A percentile compares a stretch with the other conserved stretches of the same genome.
These are phyloP conservation scores for Xerus rutilus DNA, from an alignment of 2,797 vertebrate species.

Conservation along the genomic window DNA sequence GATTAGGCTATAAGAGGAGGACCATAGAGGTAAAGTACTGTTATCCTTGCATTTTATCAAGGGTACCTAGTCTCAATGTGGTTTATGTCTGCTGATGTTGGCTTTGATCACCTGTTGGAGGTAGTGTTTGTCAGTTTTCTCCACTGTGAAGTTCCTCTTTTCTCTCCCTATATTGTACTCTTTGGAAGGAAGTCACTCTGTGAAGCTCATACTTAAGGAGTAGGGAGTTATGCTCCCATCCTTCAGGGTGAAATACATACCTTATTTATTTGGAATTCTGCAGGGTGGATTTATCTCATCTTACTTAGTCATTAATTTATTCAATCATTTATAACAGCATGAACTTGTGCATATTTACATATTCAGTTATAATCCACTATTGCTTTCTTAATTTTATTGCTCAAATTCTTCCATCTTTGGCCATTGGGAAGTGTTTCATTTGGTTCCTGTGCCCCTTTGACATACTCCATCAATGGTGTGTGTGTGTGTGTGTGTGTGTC, in stretches of 20 bases:
- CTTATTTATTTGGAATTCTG: neutral
- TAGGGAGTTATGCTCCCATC: too few relatives aligned
- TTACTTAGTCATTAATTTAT: too few relatives aligned
- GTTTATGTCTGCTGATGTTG: neutral
- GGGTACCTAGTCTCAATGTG: neutral
- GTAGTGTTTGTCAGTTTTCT: neutral
- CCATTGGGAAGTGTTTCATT: neutral
- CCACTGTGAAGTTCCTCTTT: neutral
- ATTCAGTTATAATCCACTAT: too few relatives aligned
- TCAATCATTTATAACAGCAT: too few relatives aligned
- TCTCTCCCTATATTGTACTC: neutral
- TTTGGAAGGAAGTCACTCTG: neutral
- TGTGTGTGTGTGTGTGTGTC: neutral
- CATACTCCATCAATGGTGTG: too few relatives aligned
- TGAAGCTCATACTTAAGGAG: neutral
- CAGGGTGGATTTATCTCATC: neutral
- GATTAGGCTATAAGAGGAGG: neutral
- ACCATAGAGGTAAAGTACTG: neutral
- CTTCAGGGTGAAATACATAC: too few relatives aligned
- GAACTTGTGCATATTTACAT: neutral
- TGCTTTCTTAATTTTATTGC: neutral
- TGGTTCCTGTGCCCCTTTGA: too few relatives aligned
- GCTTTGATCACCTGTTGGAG: neutral
- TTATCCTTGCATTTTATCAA: neutral
- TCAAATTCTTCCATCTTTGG: neutral